These are phyloP conservation scores for Gyrodactylus bullatarudis DNA, from an alignment of 1,140 invertebrate species.

Conservation along the genomic window DNA sequence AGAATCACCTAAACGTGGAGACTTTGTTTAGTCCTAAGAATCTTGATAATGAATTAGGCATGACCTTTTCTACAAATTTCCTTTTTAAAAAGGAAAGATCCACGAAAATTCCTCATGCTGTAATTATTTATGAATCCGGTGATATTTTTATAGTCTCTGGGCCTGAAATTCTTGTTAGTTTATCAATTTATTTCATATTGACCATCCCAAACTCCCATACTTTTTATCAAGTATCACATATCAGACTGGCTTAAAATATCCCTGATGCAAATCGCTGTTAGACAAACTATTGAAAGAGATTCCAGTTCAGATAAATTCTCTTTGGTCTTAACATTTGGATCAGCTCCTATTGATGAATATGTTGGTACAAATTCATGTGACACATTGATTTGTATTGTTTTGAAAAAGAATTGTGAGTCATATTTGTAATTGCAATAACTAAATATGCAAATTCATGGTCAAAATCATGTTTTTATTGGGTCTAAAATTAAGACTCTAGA, in stretches of 20 bases:
- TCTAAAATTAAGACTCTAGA: no score
- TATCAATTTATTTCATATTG: neutral
- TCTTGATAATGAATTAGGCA: neutral
- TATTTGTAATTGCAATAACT: no score
- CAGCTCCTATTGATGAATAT: neutral
- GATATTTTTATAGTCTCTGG: neutral
- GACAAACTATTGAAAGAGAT: neutral
- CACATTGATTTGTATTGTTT: neutral
- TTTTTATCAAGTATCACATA: neutral
- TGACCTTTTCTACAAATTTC: neutral
- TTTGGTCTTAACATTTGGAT: neutral
- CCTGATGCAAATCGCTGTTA: neutral
- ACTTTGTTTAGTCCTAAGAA: neutral
- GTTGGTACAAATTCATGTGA: neutral
- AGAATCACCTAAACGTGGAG: neutral
- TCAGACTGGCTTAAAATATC: neutral
- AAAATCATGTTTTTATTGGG: no score
- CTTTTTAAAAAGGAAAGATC: neutral
- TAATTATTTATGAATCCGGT: neutral
- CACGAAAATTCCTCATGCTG: neutral
- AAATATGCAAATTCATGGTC: no score
- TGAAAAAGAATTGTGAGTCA: no score
- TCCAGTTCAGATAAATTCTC: neutral
- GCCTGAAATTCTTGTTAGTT: neutral
- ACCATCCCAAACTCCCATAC: neutral